phyloP scores from a whole-genome alignment of 2,888 invertebrate genomes.

The Thereva nobilitata region DNA sequence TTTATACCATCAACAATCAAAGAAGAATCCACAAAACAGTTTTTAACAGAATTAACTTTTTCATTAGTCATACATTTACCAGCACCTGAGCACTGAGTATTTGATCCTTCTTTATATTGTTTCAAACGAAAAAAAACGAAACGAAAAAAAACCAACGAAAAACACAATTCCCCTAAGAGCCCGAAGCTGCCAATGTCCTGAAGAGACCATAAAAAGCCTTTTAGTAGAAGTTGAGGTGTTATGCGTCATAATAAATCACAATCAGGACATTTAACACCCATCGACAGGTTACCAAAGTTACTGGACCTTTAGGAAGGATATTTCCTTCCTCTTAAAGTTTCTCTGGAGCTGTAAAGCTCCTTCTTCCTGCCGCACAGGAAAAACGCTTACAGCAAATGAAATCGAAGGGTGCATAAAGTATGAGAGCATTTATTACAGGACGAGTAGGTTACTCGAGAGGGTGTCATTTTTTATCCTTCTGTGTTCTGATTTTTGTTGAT shows the following conservation, averaged over 20 bases:
- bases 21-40: too few relatives aligned
- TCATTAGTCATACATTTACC: too few relatives aligned
- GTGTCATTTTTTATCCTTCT: background rate
- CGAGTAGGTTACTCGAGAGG: background rate
- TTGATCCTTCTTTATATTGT: too few relatives aligned
- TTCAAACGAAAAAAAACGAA: too few relatives aligned
- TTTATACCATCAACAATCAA: too few relatives aligned
- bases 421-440: conserved; percentile 35
- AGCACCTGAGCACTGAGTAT: too few relatives aligned
- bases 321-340: background rate
- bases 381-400: background rate
- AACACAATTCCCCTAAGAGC: conserved; percentile 29
- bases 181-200: conserved; percentile 14
- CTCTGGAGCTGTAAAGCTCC: background rate
- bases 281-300: conserved; percentile 39
- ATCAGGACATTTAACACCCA: conserved; percentile 39
- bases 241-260: conserved; percentile 39
- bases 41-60: too few relatives aligned
- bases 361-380: too few relatives aligned
- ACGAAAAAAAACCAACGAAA: background rate
- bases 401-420: conserved; percentile 31
- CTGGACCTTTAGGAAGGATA: conserved; percentile 3
- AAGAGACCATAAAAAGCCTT: conserved; percentile 24
- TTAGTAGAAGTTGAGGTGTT: conserved; percentile 35
- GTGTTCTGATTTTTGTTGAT: too few relatives aligned